These are phyloP conservation scores for Borostomias antarcticus DNA, from an alignment of 2,797 vertebrate genomes.

Conservation along the genomic window DNA sequence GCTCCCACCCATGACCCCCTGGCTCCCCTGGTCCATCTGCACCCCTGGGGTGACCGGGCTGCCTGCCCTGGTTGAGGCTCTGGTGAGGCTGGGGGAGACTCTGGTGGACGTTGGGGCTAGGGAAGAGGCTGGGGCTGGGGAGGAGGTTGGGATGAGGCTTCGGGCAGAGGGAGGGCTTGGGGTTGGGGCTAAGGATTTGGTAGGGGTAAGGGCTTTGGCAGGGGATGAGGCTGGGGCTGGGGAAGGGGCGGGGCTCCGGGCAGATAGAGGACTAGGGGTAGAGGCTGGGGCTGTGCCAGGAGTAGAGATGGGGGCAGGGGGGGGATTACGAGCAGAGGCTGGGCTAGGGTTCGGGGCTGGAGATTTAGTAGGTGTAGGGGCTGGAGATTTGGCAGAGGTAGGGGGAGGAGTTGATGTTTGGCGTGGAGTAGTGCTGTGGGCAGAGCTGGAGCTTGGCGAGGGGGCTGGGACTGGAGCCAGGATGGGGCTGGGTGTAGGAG, in stretches of 20 bases:
- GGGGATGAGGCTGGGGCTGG: neutral
- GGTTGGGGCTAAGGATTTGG: neutral
- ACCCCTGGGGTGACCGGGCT: neutral
- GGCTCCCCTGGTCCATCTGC: neutral
- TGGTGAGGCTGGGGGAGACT: conserved; percentile 1
- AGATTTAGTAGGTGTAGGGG: neutral
- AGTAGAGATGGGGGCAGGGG: neutral
- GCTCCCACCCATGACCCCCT: neutral
- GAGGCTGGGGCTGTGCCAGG: neutral
- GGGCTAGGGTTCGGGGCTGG: neutral
- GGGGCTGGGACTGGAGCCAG: conserved; percentile 5
- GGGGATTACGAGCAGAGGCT: neutral
- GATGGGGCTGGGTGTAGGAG: conserved; percentile 29
- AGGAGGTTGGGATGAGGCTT: neutral
- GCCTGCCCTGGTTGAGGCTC: neutral
- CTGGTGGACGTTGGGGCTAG: neutral
- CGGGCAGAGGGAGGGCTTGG: neutral
- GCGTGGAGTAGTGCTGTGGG: conserved; percentile 7
- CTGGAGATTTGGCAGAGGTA: conserved; percentile 2
- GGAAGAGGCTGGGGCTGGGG: conserved; percentile 2
- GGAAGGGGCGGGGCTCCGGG: neutral
- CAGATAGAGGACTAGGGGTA: neutral
- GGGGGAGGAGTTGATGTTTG: conserved; percentile 16
- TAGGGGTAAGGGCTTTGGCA: neutral
- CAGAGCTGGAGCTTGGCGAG: conserved; percentile 24